Base-by-base conservation (phyloP, 2,113 vertebrate genomes). In the Phyllostomus hastatus region DNA sequence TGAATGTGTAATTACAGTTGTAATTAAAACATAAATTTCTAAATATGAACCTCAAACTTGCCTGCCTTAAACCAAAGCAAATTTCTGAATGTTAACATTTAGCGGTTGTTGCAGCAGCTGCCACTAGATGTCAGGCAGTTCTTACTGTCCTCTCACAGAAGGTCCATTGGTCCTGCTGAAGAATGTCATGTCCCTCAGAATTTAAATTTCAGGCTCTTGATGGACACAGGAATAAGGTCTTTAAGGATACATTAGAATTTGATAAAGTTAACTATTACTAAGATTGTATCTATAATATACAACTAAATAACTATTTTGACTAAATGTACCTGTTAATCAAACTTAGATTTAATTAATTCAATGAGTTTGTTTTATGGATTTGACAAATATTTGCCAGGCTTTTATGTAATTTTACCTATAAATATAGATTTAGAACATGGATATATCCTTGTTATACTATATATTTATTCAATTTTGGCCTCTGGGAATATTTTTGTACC, bases 71-170 rank as follows among this genome's bases (percentile, higher is more conserved):
- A 96, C 28, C 20, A 90, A 28, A 57, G 9, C 28, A 70, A 72
- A 57, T 61, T 66, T 28, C 54, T 73, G 10, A 79, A 59, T 38
- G 7, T 76, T 67, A 20, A 15, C 31, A 38, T 2, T 41, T 22
- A 83, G 9, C 20, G 95, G 95, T 80, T 88, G 31, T 52, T 70
- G 28, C 28, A 69, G n/a, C 38, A 89, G 19, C 26, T 52, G 31
- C 97, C 97, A 97, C 97, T 97, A 98, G 97, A 93, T 97, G 97
- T 96, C 97, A 96, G 5, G 1, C 41, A 26, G n/a, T 41, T 96
- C 95, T 96, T 48, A 91, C 10, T 95, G 69, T 72, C 43, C 50
- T 69, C 61, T 57, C 20, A 12, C 15, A 24, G 7, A 64, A 48
- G 12, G 1, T 16, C 12, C 52, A 4, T 24, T 22, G 50, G 43